Evolutionary conservation across 2,888 invertebrate genomes (phyloP), one percentile per base, ranked within the genome.

Genomic region (Hypomecis atomaria): DNA sequence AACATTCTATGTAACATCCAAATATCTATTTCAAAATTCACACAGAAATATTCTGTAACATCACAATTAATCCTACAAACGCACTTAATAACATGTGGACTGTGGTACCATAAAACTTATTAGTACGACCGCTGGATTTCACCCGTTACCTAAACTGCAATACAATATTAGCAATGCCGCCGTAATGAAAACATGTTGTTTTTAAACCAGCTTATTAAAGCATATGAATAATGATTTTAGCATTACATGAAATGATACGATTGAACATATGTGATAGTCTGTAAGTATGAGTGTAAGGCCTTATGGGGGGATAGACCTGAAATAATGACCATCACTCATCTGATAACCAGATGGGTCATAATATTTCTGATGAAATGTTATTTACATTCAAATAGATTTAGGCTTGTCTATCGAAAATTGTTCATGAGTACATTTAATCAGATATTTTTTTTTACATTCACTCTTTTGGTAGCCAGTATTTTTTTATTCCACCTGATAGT

Each of bases 201-300:
- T 91, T 89, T 88, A 90, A 89, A 88, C 83, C 88, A 87, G 89
- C 87, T 89, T 90, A 91, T 90, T 89, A 90, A 63, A 89, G 85
- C 84, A 81, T 78, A 90, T 92, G 89, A 91, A 85, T 90, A 85
- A 92, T 84, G 88, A 83, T 84, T 85, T 68, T 78, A 78, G 84
- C 86, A 89, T 89, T 68, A 88, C 85, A 86, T 84, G 87, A 40
- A 38, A 47, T 52, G 49, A 50, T 56, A 62, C 50, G 13, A 40
- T 49, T 6, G 11, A 49, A 86, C 85, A 23, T 23, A 23, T 87
- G 86, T 84, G 83, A 70, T 45, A 63, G 62, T 9, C 8, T 53
- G 62, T 58, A 48, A 48, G 62, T 63, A 10, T 36, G 53, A 38
- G 13, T 6, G 10, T 4, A n/a, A n/a, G n/a, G n/a, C n/a, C n/a